Evolutionary conservation across 2,888 invertebrate genomes (phyloP).

Genomic region (Hemithea aestivaria): DNA sequence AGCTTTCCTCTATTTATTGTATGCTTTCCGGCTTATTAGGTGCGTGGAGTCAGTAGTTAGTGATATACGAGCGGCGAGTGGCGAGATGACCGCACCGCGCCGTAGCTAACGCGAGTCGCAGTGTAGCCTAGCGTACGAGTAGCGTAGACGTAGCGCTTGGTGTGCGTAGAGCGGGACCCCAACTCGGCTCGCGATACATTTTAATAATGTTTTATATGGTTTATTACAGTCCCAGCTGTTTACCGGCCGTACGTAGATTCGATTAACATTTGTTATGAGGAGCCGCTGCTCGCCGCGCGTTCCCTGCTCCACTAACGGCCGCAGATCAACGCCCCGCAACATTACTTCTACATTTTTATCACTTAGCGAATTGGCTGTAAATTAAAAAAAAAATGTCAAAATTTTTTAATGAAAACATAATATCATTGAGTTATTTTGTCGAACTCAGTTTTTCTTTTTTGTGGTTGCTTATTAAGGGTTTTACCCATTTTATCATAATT

Average conservation of each 20-base stretch:
- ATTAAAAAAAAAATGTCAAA: constrained; percentile 8
- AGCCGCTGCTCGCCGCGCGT: constrained; percentile 24
- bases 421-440: no score
- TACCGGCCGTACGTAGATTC: constrained; percentile 80
- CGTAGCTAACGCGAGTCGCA: constrained; percentile 7
- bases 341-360: constrained; percentile 18
- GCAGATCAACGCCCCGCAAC: constrained; percentile 25
- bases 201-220: constrained; percentile 65
- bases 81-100: constrained; percentile 1
- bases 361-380: constrained; percentile 18
- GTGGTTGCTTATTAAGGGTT: no score
- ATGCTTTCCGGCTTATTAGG: constrained; percentile 30
- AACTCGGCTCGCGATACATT: constrained; percentile 6
- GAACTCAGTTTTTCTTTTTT: no score
- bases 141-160: constrained; percentile 34
- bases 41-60: constrained; percentile 25
- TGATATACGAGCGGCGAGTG: constrained; percentile 12
- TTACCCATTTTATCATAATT: no score
- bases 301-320: constrained; percentile 21
- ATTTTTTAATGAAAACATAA: constrained; percentile 9
- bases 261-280: constrained; percentile 51
- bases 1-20: not conserved
- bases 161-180: constrained; percentile 37
- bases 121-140: constrained; percentile 22
- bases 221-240: constrained; percentile 84